Conservation (phyloP, 2,113 vertebrate genomes). For the Geococcyx californianus region DNA sequence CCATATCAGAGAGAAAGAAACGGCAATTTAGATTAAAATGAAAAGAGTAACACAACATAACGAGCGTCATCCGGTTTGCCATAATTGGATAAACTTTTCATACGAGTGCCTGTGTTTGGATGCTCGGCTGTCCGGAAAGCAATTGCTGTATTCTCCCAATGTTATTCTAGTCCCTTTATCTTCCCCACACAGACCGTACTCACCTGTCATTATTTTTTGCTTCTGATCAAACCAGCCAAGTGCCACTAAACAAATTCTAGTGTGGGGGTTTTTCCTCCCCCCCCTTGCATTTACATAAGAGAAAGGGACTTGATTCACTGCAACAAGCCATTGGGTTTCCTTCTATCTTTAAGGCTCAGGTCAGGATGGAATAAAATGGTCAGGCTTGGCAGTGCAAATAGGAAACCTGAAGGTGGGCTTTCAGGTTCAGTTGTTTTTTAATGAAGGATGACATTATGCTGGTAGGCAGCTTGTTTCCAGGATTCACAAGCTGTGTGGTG, state of each 20-base stretch:
- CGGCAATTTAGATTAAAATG: conserved; percentile 94
- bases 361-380: neutral
- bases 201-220: conserved; percentile 80
- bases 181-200: conserved; percentile 82
- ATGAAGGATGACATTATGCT: neutral
- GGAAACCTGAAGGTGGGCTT: neutral
- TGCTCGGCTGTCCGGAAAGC: conserved; percentile 86
- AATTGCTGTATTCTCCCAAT: conserved; percentile 74
- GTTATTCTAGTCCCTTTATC: conserved; percentile 90
- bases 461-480: neutral
- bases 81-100: conserved; percentile 94
- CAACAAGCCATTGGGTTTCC: neutral
- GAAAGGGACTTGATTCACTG: neutral
- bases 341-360: neutral
- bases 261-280: neutral
- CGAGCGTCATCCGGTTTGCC: conserved; percentile 84
- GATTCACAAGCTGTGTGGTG: neutral
- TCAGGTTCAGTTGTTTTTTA: neutral
- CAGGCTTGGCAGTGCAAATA: neutral
- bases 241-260: conserved; percentile 78
- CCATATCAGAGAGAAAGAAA: conserved; percentile 89
- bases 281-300: conserved; percentile 6
- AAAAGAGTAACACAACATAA: conserved; percentile 82
- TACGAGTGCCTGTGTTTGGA: conserved; percentile 85
- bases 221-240: conserved; percentile 90